These are phyloP conservation scores for Acanthopagrus latus DNA, from an alignment of 2,797 vertebrate genomes.

Conservation along the genomic window DNA sequence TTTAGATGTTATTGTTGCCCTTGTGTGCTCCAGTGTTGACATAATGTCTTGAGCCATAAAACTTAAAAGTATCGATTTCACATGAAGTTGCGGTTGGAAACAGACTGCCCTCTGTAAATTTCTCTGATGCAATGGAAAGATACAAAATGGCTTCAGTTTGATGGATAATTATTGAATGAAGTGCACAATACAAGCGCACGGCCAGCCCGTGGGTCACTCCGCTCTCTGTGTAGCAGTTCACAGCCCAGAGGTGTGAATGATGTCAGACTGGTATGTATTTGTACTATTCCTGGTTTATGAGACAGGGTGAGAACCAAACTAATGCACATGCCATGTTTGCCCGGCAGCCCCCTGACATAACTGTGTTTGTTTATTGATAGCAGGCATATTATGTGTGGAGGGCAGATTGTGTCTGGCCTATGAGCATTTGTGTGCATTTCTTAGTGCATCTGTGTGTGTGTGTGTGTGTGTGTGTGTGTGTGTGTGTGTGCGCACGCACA, in stretches of 20 bases:
- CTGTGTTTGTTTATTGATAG: constrained; percentile 73
- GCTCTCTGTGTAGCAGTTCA: constrained; percentile 35
- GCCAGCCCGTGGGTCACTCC: constrained; percentile 1
- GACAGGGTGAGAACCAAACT: constrained; percentile 53
- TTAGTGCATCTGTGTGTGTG: constrained; percentile 29
- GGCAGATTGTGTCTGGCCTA: constrained; percentile 38
- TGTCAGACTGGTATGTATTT: constrained; percentile 72
- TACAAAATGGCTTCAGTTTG: constrained; percentile 14
- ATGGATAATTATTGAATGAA: constrained; percentile 38
- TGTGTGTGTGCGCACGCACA: too few species aligned
- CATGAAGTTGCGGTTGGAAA: constrained; percentile 36
- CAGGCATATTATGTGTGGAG: constrained; percentile 38
- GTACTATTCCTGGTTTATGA: constrained; percentile 66
- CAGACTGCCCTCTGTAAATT: constrained; percentile 41
- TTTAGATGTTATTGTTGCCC: constrained; percentile 45
- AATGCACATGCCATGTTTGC: constrained; percentile 56
- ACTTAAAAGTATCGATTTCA: constrained; percentile 33
- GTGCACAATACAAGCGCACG: constrained; percentile 16
- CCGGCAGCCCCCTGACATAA: constrained; percentile 59
- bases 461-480: neutral
- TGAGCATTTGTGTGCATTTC: constrained; percentile 34
- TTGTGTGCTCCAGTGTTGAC: constrained; percentile 50
- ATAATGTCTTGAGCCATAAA: constrained; percentile 37
- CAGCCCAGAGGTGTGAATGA: constrained; percentile 66
- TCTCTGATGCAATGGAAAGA: constrained; percentile 60